Evolutionary conservation across 2,113 vertebrate genomes (phyloP), one percentile per base, ranked within the genome.

Genomic region (Reinhardtius hippoglossoides): DNA sequence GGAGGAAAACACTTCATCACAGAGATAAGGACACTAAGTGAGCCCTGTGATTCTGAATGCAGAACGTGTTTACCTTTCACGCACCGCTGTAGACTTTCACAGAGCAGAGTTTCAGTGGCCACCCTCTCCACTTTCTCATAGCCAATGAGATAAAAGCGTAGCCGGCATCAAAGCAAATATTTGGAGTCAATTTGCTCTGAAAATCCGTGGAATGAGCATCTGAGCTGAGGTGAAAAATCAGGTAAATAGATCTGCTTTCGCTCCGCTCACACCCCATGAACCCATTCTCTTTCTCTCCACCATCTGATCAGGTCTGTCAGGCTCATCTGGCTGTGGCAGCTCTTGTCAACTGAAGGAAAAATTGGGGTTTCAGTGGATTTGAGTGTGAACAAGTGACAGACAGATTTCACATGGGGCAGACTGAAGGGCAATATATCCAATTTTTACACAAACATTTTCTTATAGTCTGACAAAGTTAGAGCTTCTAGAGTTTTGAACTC

Each of bases 21-120:
- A 66, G 74, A 93, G 94, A 94, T 93, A 93, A 93, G 93, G 84
- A 42, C 78, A 82, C 92, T 90, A 91, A 93, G 93, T 92, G 92
- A 88, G 86, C 86, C 85, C 77, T 88, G 85, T 68, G 15, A 88
- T 78, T 89, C 85, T 87, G 84, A 88, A 92, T 92, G 85, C 84
- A 78, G 52, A 70, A 64, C 84, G 71, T 94, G 92, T 94, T 93
- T 94, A 91, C 88, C 89, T 90, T 93, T 88, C 89, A 90, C 85
- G 85, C 85, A 82, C 84, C 44, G 70, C 44, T 85, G 88, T 89
- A 70, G 87, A 91, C 89, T 88, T 90, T 87, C 87, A 87, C 86
- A 68, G 87, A 84, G 70, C n/a, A 59, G 70, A 74, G 61, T 59
- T 91, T 69, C 14, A 2, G 65, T 67, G 72, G 63, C 54, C 23